Percentiles rank a stretch among this genome's conserved stretches.
Evolutionary conservation across 2,888 invertebrate species (phyloP).

Genomic region (Lacanobia oleracea): DNA sequence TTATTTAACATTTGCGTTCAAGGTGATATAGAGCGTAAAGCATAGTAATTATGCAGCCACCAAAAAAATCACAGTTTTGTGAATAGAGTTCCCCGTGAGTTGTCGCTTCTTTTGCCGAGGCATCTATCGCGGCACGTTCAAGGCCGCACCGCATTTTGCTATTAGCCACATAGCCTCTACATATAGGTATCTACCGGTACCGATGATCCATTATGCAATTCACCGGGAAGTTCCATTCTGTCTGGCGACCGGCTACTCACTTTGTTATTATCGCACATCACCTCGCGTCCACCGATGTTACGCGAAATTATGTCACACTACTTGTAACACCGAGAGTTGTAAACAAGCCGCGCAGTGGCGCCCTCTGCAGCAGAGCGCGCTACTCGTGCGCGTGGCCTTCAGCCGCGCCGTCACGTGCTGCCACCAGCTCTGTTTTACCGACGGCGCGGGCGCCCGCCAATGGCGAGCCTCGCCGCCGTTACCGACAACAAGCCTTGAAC

Average conservation of each 20-base stretch:
- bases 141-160: slow-evolving; percentile 33
- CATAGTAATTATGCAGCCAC: background rate
- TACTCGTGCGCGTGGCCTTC: slow-evolving; percentile 64
- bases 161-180: slow-evolving; percentile 1
- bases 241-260: slow-evolving; percentile 54
- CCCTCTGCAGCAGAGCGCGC: slow-evolving; percentile 72
- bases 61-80: background rate
- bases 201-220: slow-evolving; percentile 20
- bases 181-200: background rate
- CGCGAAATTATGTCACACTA: slow-evolving; percentile 82
- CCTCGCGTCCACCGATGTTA: slow-evolving; percentile 68
- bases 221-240: slow-evolving; percentile 25
- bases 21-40: background rate
- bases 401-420: slow-evolving; percentile 79
- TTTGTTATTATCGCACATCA: slow-evolving; percentile 64
- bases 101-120: slow-evolving; percentile 11
- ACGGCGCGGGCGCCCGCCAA: slow-evolving; percentile 72
- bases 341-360: slow-evolving; percentile 76
- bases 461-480: slow-evolving; percentile 66
- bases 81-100: background rate
- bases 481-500: slow-evolving; percentile 70
- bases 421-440: slow-evolving; percentile 73
- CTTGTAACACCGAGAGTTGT: slow-evolving; percentile 70
- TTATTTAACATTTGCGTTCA: slow-evolving; percentile 5
- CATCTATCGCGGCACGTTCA: slow-evolving; percentile 34